Conservation (phyloP, 2,797 vertebrate species). For the Borostomias antarcticus region DNA sequence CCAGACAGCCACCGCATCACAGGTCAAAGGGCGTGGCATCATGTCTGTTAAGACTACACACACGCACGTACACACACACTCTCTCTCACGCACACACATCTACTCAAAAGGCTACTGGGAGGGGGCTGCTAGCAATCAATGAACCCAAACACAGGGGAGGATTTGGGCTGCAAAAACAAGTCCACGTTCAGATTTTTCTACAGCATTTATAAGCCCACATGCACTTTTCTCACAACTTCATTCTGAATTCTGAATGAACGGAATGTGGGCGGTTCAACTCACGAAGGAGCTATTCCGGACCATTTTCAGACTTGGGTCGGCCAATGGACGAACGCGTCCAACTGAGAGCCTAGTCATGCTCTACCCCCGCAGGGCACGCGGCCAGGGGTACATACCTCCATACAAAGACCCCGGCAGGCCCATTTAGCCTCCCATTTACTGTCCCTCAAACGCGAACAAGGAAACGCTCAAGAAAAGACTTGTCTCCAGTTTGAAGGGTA, state of each 20-base stretch:
- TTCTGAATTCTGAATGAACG: background rate
- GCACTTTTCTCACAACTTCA: background rate
- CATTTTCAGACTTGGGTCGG: background rate
- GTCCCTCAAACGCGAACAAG: constrained; percentile 48
- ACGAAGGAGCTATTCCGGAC: background rate
- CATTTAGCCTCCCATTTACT: constrained; percentile 41
- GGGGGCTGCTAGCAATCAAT: constrained; percentile 1
- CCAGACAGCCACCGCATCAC: constrained; percentile 37
- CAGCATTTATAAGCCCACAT: no score
- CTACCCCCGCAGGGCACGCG: background rate
- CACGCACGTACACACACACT: background rate
- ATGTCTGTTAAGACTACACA: constrained; percentile 14
- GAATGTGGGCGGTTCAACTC: background rate
- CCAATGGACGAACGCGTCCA: no score
- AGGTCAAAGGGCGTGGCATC: constrained; percentile 53
- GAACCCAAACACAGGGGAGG: background rate
- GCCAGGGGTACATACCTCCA: constrained; percentile 59
- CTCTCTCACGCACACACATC: background rate
- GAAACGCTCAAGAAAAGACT: constrained; percentile 40
- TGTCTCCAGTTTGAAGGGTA: constrained; percentile 16
- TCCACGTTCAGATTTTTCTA: background rate
- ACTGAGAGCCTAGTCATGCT: background rate
- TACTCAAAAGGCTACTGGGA: background rate
- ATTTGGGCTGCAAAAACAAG: constrained; percentile 2
- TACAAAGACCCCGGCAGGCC: constrained; percentile 54